Conservation (phyloP, 1,140 invertebrate genomes). For the Lasioglossum baleicum region DNA sequence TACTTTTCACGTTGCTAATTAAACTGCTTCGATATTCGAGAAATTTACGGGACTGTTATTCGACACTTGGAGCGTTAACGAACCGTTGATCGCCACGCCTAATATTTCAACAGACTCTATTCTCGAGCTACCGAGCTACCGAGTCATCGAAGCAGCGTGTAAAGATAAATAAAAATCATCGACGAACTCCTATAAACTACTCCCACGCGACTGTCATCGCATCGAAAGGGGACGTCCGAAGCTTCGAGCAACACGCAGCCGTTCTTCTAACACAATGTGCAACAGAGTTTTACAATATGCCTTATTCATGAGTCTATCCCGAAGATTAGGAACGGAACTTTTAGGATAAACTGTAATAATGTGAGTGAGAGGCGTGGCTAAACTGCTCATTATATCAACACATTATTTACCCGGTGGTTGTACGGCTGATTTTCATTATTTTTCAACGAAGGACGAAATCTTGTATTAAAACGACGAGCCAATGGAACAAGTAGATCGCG, state of each 20-base stretch:
- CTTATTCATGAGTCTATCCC: background rate
- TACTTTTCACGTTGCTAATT: too few species aligned
- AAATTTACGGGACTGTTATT: too few species aligned
- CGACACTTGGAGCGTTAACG: too few species aligned
- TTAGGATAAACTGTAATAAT: background rate
- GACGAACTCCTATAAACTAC: background rate
- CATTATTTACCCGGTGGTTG: too few species aligned
- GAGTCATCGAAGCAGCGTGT: too few species aligned
- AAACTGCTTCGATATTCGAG: too few species aligned
- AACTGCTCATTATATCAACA: too few species aligned
- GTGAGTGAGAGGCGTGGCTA: too few species aligned
- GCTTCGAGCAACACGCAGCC: background rate
- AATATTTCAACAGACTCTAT: too few species aligned
- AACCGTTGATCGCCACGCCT: too few species aligned
- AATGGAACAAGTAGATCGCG: constrained; percentile 5
- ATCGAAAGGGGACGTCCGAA: background rate
- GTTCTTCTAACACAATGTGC: background rate
- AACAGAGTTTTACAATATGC: background rate
- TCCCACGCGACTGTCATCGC: background rate
- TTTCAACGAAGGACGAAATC: background rate
- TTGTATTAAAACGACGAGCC: constrained; percentile 18
- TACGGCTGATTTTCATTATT: background rate
- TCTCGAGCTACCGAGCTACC: background rate
- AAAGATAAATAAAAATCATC: background rate
- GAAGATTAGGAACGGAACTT: background rate